Percentiles rank a stretch among this genome's conserved stretches.
phyloP scores from a whole-genome alignment of 2,888 invertebrate genomes.

The Megaustenia siamemsis region DNA sequence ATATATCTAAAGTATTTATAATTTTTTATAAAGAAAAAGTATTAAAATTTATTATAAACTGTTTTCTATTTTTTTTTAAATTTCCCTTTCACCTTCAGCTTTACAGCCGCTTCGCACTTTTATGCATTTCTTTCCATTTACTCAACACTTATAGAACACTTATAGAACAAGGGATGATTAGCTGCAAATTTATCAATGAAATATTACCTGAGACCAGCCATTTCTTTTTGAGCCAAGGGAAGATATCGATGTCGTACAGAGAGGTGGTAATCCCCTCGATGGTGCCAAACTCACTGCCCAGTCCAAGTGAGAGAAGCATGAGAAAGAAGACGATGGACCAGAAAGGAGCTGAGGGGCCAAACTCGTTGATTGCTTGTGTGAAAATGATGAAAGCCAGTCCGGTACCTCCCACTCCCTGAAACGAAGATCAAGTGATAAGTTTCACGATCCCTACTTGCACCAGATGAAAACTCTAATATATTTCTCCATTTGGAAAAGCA shows the following conservation, averaged over 20 bases:
- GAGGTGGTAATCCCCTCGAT: slow-evolving; percentile 97
- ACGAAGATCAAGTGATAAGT: too few relatives aligned
- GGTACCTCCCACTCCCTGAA: slow-evolving; percentile 95
- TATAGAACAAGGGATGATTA: background rate
- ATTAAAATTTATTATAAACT: too few relatives aligned
- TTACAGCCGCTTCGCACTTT: too few relatives aligned
- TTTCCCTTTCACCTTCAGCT: too few relatives aligned
- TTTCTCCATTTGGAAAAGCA: too few relatives aligned
- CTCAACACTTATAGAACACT: background rate
- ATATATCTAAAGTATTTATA: too few relatives aligned
- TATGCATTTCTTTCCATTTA: too few relatives aligned
- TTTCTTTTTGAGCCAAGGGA: slow-evolving; percentile 92
- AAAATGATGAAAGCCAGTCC: slow-evolving; percentile 98
- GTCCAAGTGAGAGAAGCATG: slow-evolving; percentile 94
- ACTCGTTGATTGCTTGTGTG: slow-evolving; percentile 95
- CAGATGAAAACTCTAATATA: too few relatives aligned
- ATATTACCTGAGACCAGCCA: slow-evolving; percentile 74
- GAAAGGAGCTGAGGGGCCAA: slow-evolving; percentile 92
- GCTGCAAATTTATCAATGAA: background rate
- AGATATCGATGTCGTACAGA: slow-evolving; percentile 94
- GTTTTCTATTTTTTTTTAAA: too few relatives aligned
- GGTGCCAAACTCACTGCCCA: slow-evolving; percentile 97
- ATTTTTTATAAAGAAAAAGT: too few relatives aligned
- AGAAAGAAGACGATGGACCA: slow-evolving; percentile 98
- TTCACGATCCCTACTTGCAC: too few relatives aligned